Evolutionary conservation across 2,888 invertebrate species (phyloP), one percentile per base, ranked within the genome.

Genomic region (Ptilodon capucinus): DNA sequence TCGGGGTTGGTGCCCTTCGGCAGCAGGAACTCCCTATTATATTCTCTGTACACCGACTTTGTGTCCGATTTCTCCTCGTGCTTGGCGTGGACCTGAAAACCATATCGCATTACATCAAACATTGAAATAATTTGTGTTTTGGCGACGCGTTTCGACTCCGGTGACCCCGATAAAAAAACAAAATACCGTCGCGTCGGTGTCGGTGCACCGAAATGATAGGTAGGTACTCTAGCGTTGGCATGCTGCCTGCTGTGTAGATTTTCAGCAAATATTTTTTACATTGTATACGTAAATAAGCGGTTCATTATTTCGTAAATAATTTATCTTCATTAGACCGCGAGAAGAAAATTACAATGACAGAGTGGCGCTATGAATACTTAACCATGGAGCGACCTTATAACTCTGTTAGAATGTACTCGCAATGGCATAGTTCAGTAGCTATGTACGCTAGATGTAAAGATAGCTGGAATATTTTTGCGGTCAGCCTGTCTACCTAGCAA

Each of bases 51-150:
- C 55, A 98, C 97, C 36, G 97, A 97, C 92, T 98, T 97, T 79
- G 97, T 97, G 88, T 98, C 97, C 43, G 97, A 95, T 91, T 98
- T 98, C 91, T 99, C 99, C 88, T 99, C 98, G 91, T 99, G 99
- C 89, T 98, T 98, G 55, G 99, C 99, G 81, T 98, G 97, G 42
- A 98, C 98, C 97, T 98, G 90, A 42, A 93, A 91, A 66, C 69
- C 44, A 58, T 58, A 34, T 52, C 39, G 28, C 49, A 57, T 19
- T 45, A 47, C 32, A 17, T 59, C 46, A 55, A 32, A 40, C 11
- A 53, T 35, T 49, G 36, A 44, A 39, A 42, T 42, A 47, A 49
- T 50, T 51, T 30, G 28, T 60, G 46, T 60, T 57, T 63, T 62
- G 67, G 59, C 61, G 55, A 39, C 57, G 44, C 42, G 53, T 51